A percentile compares a stretch with the other conserved stretches of the same genome.
phyloP scores from a whole-genome alignment of 2,797 vertebrate genomes.

The Tangara arthus region DNA sequence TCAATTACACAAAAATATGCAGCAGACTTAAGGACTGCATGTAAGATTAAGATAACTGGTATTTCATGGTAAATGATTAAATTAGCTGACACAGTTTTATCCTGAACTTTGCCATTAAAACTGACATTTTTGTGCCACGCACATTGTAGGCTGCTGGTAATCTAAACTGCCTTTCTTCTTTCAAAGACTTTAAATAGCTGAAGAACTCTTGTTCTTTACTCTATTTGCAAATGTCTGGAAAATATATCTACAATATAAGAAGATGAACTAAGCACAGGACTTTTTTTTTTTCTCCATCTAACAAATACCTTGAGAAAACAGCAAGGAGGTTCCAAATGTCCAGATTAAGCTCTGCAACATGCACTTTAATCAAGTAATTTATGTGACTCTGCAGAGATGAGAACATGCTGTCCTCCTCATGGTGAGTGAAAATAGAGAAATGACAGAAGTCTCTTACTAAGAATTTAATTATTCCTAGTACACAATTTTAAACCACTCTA shows the following conservation, averaged over 20 bases:
- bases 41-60: slow-evolving; percentile 69
- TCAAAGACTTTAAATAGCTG: slow-evolving; percentile 56
- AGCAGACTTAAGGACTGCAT: slow-evolving; percentile 48
- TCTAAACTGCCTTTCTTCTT: slow-evolving; percentile 64
- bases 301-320: slow-evolving; percentile 45
- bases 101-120: slow-evolving; percentile 71
- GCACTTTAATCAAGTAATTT: slow-evolving; percentile 41
- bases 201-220: slow-evolving; percentile 45
- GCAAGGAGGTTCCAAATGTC: slow-evolving; percentile 33
- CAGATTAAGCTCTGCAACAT: slow-evolving; percentile 13
- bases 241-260: neutral
- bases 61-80: slow-evolving; percentile 74
- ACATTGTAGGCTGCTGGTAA: slow-evolving; percentile 55
- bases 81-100: slow-evolving; percentile 70
- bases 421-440: slow-evolving; percentile 34
- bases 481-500: neutral
- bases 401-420: slow-evolving; percentile 44
- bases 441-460: slow-evolving; percentile 2
- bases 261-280: slow-evolving; percentile 16
- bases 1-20: slow-evolving; percentile 67
- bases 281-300: neutral
- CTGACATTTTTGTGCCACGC: slow-evolving; percentile 58
- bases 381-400: neutral
- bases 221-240: slow-evolving; percentile 47
- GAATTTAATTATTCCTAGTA: slow-evolving; percentile 27